Percentiles rank a stretch among this genome's conserved stretches.
phyloP scores from a whole-genome alignment of 2,797 vertebrate genomes.

The Helostoma temminkii region DNA sequence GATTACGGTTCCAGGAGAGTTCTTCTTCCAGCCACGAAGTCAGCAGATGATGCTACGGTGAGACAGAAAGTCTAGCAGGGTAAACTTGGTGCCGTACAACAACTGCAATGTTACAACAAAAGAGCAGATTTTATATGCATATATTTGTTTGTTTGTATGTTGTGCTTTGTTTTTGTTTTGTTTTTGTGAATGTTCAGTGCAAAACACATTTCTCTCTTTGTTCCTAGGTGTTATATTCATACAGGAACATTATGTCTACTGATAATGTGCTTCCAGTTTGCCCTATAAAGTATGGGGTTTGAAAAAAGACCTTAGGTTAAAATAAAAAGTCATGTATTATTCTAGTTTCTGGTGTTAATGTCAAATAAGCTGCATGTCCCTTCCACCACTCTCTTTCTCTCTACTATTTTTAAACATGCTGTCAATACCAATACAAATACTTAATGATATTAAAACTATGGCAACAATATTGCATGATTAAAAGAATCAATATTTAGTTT shows the following conservation, averaged over 20 bases:
- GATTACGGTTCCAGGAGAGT: slow-evolving; percentile 4
- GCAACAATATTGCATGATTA: too few species aligned
- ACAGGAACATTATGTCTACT: not conserved
- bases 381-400: too few species aligned
- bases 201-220: not conserved
- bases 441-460: too few species aligned
- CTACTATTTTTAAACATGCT: too few species aligned
- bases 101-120: not conserved
- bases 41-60: not conserved
- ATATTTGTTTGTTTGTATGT: not conserved
- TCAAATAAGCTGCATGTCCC: too few species aligned
- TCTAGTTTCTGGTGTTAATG: too few species aligned
- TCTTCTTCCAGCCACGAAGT: slow-evolving; percentile 15
- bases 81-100: not conserved
- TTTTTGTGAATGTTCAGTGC: not conserved
- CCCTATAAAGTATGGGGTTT: not conserved
- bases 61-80: not conserved
- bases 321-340: not conserved
- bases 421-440: too few species aligned
- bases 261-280: not conserved
- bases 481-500: too few species aligned
- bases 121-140: slow-evolving; percentile 3
- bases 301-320: not conserved
- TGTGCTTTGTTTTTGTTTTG: too few species aligned
- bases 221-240: not conserved